Evolutionary conservation across 2,797 vertebrate genomes (phyloP).

Genomic region (Macrochelys suwanniensis): DNA sequence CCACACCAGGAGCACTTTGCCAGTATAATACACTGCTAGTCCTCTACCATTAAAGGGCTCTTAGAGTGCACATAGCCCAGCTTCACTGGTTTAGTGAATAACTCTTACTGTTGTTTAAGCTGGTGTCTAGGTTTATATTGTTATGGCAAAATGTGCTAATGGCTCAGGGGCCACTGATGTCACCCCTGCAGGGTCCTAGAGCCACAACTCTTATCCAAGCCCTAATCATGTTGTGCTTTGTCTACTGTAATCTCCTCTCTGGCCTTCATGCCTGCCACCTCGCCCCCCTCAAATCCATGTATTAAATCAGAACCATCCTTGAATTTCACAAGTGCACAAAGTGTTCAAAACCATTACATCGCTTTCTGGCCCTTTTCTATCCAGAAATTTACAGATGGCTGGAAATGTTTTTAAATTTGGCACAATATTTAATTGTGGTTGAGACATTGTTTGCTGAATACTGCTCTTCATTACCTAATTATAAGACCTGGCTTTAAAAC

Average conservation of each 20-base stretch:
- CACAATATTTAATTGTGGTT: background rate
- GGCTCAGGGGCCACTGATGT: background rate
- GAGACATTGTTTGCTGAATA: background rate
- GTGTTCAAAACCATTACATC: background rate
- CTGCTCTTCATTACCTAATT: background rate
- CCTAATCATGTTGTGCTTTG: background rate
- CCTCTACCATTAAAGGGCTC: background rate
- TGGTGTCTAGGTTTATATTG: background rate
- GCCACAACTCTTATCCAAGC: background rate
- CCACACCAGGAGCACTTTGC: background rate
- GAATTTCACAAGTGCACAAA: accelerated
- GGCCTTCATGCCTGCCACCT: background rate
- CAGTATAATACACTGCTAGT: background rate
- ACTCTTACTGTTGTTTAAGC: background rate
- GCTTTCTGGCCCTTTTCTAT: background rate
- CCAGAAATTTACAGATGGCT: background rate
- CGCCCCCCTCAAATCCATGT: background rate
- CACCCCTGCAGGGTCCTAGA: too few species aligned
- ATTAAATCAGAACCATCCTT: background rate
- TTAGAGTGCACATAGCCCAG: background rate
- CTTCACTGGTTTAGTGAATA: background rate
- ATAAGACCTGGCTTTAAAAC: background rate
- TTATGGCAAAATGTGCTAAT: background rate
- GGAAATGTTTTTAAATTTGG: background rate
- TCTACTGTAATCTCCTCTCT: background rate